Base-by-base conservation (phyloP, 2,797 vertebrate species). In the Melanotaenia trifasciata region DNA sequence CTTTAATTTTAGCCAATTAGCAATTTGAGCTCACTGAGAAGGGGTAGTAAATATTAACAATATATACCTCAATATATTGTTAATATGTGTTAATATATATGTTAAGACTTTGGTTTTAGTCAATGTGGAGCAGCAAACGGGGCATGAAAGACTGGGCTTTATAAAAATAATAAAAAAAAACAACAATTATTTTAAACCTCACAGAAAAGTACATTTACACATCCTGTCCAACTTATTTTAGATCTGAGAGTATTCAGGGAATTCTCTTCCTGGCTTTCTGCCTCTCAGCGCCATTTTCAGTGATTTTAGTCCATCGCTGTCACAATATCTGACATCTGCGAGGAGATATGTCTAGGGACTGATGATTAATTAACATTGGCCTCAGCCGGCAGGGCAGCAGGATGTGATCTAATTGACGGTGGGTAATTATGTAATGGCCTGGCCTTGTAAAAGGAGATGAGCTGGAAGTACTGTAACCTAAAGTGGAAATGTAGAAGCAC, bases 321-420 rank as follows among this genome's bases (percentile, higher is more conserved):
- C 8, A 1, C 6, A 28, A 56, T 24, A 61, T 67, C 67, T 36
- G 87, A 89, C 88, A 87, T 88, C 84, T 88, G 72, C 68, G 72
- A 59, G 76, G 60, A 87, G 72, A 76, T 67, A 71, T 67, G 81
- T 90, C 89, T 79, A 64, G 89, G 84, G 86, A 88, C 83, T 77
- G 38, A 84, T 90, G 87, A 93, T 91, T 88, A 90, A 92, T 93
- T 90, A 86, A 90, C 86, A 80, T 83, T 82, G 90, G 84, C 85
- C 81, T 86, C 60, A 79, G 85, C 79, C 74, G 26, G 85, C 88
- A 89, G 74, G 65, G 83, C 67, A 67, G 75, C 76, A 80, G 89
- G 90, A 92, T 88, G 84, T 89, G 80, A 90, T 87, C 87, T 87
- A 90, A 90, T 86, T 90, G 89, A 82, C 78, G 71, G 75, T 67